Conservation (phyloP, 2,888 invertebrate genomes). For the Embidobia sp. region DNA sequence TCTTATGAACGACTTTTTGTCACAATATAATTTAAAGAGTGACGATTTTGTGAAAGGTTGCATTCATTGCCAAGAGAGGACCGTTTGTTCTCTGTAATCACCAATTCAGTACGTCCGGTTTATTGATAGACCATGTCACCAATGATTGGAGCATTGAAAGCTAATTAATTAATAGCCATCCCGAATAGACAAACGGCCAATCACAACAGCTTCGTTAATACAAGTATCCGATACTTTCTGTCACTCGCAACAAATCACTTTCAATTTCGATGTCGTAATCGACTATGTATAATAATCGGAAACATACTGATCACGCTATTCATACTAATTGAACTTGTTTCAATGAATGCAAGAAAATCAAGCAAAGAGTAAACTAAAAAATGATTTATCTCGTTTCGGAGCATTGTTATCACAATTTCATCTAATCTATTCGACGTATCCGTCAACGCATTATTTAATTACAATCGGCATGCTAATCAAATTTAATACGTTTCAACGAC, state of each 20-base stretch:
- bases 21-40: conserved; percentile 21
- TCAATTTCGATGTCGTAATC: conserved; percentile 36
- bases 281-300: conserved; percentile 9
- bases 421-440: background rate
- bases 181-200: conserved; percentile 55
- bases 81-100: conserved; percentile 53
- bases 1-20: background rate
- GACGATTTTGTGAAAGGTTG: too few species aligned
- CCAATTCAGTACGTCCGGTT: conserved; percentile 60
- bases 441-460: conserved; percentile 26
- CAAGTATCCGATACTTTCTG: conserved; percentile 48
- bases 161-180: conserved; percentile 58
- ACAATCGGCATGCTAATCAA: background rate
- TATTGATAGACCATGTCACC: conserved; percentile 55
- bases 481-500: conserved; percentile 5
- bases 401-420: conserved; percentile 10
- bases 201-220: conserved; percentile 53
- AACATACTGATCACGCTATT: conserved; percentile 49
- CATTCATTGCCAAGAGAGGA: conserved; percentile 15
- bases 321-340: conserved; percentile 34
- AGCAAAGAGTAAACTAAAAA: conserved; percentile 6
- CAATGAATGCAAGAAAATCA: background rate
- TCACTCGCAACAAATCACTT: conserved; percentile 48
- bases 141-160: conserved; percentile 56
- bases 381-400: conserved; percentile 10